Percentiles rank a stretch among this genome's conserved stretches.
phyloP scores from a whole-genome alignment of 1,140 invertebrate species.

The Zaprionus taronus region DNA sequence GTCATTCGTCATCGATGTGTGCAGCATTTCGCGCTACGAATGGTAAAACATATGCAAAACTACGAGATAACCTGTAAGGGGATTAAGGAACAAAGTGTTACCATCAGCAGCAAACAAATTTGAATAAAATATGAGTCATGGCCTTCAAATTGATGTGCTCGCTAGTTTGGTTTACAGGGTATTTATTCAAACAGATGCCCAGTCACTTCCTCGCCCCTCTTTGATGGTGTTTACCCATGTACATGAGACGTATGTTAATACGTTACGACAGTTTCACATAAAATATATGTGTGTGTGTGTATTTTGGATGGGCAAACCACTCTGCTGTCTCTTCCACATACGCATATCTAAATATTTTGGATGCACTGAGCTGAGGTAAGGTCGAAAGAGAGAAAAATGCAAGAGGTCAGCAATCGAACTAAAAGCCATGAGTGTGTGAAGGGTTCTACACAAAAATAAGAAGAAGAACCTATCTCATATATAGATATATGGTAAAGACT shows the following conservation, averaged over 20 bases:
- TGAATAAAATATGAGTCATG: neutral
- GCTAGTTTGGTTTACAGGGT: neutral
- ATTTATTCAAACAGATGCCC: constrained; percentile 4
- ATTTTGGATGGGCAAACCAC: constrained; percentile 24
- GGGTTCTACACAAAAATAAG: constrained; percentile 11
- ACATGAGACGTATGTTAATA: constrained; percentile 19
- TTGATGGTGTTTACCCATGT: constrained; percentile 6
- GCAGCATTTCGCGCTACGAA: constrained; percentile 65
- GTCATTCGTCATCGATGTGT: constrained; percentile 75
- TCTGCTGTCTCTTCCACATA: constrained; percentile 32
- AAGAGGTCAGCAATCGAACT: constrained; percentile 45
- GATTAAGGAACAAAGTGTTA: no score
- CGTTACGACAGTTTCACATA: neutral
- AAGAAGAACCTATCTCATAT: neutral
- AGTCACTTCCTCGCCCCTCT: neutral
- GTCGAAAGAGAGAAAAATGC: constrained; percentile 20
- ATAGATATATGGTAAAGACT: constrained; percentile 2
- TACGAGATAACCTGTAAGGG: constrained; percentile 5
- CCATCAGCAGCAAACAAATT: no score
- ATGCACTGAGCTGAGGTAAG: constrained; percentile 9
- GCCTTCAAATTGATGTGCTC: neutral
- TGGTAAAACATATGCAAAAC: constrained; percentile 1
- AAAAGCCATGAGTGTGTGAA: constrained; percentile 45
- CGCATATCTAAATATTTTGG: constrained; percentile 38
- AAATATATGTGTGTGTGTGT: neutral